Evolutionary conservation across 2,888 invertebrate species (phyloP), one percentile per base, ranked within the genome.

Genomic region (Clepsis dumicolana): DNA sequence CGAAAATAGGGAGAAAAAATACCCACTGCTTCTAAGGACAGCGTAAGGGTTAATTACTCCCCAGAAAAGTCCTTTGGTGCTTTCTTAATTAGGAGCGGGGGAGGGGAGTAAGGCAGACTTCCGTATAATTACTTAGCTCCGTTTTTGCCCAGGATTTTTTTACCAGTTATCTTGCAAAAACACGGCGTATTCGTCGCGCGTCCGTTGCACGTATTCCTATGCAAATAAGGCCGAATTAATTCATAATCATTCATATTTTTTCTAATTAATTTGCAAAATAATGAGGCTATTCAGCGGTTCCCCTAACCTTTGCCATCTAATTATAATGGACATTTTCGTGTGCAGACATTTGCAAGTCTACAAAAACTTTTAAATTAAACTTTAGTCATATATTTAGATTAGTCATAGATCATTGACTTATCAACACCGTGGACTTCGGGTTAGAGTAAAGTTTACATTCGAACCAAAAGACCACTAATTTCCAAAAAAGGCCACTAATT

Each of bases 51-150:
- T 48, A 50, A 65, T 65, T 65, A 57, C 32, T 16, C 56, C 25
- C 14, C 14, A 32, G 48, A 64, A 44, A 12, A 12, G 24, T 35
- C 50, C 25, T 57, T 38, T 48, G 44, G 56, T 32, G 64, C 57
- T 14, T 35, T 65, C 25, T 18, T 27, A 65, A 65, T 65, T 65
- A 25, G 8, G 25, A 48, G 14, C 24, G 48, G 48, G 18, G 7
- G 48, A 14, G 7, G 18, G 27, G 4, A 38, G 38, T 14, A 4
- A 32, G 21, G 16, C 24, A 21, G 35, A 50, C 25, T 56, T 56
- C 14, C 57, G 16, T 18, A 35, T 57, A 50, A 57, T 64, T 64
- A 57, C 8, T 32, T 4, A 16, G 12, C n/a, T 48, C 16, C 18
- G 32, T 25, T 48, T 16, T n/a, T 16, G 25, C 16, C 7, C 16